Conservation (phyloP, 2,113 vertebrate genomes). For the Pterocles orientalis region DNA sequence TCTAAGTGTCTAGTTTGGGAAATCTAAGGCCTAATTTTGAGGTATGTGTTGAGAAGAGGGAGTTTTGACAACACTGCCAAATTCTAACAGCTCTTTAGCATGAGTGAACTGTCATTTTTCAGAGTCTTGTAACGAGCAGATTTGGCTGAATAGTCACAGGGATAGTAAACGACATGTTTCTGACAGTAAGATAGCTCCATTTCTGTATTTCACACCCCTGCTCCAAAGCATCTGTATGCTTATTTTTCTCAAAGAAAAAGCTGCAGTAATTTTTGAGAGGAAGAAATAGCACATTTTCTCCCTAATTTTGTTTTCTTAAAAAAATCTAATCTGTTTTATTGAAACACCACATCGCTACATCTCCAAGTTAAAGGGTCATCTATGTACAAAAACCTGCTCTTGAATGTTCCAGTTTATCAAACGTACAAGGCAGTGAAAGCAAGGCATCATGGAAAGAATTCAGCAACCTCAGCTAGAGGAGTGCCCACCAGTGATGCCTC, state of each 20-base stretch:
- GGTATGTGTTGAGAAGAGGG: not conserved
- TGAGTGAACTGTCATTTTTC: slow-evolving; percentile 3
- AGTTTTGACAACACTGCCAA: slow-evolving; percentile 4
- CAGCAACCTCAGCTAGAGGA: not conserved
- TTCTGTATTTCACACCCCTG: not conserved
- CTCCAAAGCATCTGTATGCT: not conserved
- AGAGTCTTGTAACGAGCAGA: not conserved
- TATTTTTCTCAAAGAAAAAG: not conserved
- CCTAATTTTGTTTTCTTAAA: not conserved
- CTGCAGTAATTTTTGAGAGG: not conserved
- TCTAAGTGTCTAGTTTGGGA: not conserved
- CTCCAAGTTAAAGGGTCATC: not conserved
- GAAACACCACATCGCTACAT: not conserved
- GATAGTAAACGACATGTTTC: not conserved
- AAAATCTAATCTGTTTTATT: not conserved
- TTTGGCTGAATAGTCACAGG: slow-evolving; percentile 14
- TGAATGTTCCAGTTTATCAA: not conserved
- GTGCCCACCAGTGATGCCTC: not conserved
- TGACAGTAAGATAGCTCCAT: not conserved
- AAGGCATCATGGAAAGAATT: not conserved
- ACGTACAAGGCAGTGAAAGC: not conserved
- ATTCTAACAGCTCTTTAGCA: not conserved
- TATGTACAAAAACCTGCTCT: not conserved
- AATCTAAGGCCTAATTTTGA: not conserved
- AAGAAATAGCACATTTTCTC: not conserved